Percentiles rank a stretch among this genome's conserved stretches.
Evolutionary conservation across 2,113 vertebrate species (phyloP).

Genomic region (Labeo rohita): DNA sequence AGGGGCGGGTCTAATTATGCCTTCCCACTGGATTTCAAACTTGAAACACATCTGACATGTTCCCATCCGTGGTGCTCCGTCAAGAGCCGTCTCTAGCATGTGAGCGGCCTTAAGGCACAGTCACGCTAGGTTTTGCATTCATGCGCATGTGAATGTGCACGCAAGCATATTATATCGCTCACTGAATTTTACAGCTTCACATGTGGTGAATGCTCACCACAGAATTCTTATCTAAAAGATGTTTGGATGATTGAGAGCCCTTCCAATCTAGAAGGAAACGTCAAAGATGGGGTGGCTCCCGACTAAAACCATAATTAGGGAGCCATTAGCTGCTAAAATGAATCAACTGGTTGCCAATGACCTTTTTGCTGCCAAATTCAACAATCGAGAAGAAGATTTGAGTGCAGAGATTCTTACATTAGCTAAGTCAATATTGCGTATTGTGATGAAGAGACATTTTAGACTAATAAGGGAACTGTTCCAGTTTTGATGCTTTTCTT

Average conservation of each 20-base stretch:
- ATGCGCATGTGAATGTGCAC: background rate
- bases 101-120: background rate
- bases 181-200: background rate
- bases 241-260: background rate
- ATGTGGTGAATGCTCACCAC: background rate
- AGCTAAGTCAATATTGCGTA: background rate
- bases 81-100: background rate
- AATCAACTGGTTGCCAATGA: background rate
- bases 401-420: background rate
- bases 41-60: too few relatives aligned
- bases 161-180: background rate
- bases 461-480: background rate
- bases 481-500: too few relatives aligned
- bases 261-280: background rate
- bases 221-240: background rate
- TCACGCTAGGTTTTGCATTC: constrained; percentile 3
- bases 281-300: background rate
- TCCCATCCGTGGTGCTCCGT: too few relatives aligned
- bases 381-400: background rate
- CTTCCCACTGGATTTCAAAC: too few relatives aligned
- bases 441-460: background rate
- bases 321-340: background rate
- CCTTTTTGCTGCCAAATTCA: background rate
- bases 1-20: too few relatives aligned
- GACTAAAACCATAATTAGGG: background rate